Percentiles rank a stretch among this genome's conserved stretches.
These are phyloP conservation scores for Neuroterus valhalla DNA, from an alignment of 1,140 invertebrate species.

Conservation along the genomic window DNA sequence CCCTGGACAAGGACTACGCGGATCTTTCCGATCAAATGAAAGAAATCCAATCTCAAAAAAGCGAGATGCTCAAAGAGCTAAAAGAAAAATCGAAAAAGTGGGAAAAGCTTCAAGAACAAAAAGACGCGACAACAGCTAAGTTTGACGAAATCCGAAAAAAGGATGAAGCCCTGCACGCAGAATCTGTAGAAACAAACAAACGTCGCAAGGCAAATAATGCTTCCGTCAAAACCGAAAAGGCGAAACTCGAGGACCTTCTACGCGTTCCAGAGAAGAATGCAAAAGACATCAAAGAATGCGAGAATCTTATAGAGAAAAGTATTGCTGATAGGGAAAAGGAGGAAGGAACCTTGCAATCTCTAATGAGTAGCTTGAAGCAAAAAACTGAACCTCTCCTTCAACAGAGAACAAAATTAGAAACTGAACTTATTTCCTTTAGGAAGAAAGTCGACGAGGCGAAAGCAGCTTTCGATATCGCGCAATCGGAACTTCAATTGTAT, in stretches of 20 bases:
- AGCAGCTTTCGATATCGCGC: constrained; percentile 82
- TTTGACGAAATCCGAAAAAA: constrained; percentile 79
- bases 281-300: constrained; percentile 83
- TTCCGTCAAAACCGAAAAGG: constrained; percentile 73
- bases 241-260: constrained; percentile 79
- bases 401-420: constrained; percentile 75
- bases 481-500: constrained; percentile 89
- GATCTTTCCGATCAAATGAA: constrained; percentile 76
- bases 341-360: constrained; percentile 74
- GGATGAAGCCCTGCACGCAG: constrained; percentile 79
- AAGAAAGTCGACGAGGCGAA: constrained; percentile 85
- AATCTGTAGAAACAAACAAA: constrained; percentile 80
- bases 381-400: constrained; percentile 77
- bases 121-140: constrained; percentile 71
- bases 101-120: constrained; percentile 64
- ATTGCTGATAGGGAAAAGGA: constrained; percentile 74
- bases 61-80: constrained; percentile 73
- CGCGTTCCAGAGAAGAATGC: constrained; percentile 83
- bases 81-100: constrained; percentile 78
- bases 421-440: constrained; percentile 81
- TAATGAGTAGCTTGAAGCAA: constrained; percentile 80
- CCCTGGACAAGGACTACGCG: constrained; percentile 76
- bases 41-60: constrained; percentile 75
- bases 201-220: constrained; percentile 79
- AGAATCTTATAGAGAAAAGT: constrained; percentile 76